A percentile compares a stretch with the other conserved stretches of the same genome.
Evolutionary conservation across 2,888 invertebrate species (phyloP).

Genomic region (Pammene fasciana): DNA sequence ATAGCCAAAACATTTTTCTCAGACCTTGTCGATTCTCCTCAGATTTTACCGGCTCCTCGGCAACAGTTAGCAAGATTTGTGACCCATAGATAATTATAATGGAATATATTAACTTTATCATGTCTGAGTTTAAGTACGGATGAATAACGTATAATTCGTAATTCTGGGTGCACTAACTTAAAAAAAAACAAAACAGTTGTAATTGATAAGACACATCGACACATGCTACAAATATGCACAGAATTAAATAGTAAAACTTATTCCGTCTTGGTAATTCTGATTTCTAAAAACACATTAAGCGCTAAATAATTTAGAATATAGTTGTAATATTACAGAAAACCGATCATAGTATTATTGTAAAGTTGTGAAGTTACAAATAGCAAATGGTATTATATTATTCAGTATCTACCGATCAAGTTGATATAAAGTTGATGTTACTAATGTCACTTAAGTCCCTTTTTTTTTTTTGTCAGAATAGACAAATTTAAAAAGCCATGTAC

Average conservation of each 20-base stretch:
- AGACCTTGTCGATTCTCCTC: slow-evolving; percentile 48
- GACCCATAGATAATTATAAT: slow-evolving; percentile 54
- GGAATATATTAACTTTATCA: slow-evolving; percentile 59
- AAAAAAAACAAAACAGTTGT: background rate
- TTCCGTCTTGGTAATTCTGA: background rate
- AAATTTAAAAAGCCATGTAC: too few relatives aligned
- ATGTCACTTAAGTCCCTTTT: too few relatives aligned
- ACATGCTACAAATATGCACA: slow-evolving; percentile 1
- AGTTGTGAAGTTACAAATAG: background rate
- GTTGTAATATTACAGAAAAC: background rate
- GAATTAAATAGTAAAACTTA: too few relatives aligned
- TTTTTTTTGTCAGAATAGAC: too few relatives aligned
- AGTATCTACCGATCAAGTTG: background rate
- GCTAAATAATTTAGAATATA: background rate
- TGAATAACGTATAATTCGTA: background rate
- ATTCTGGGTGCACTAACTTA: background rate
- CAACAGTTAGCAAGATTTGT: slow-evolving; percentile 48
- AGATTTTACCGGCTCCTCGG: slow-evolving; percentile 49
- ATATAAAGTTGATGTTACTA: background rate
- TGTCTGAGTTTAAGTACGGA: slow-evolving; percentile 43
- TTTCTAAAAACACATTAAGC: background rate
- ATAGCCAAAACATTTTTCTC: background rate
- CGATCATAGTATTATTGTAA: slow-evolving; percentile 4
- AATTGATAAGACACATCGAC: slow-evolving; percentile 1
- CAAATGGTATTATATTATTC: background rate